Conservation (phyloP, 1,140 invertebrate genomes). For the Homalodisca vitripennis region DNA sequence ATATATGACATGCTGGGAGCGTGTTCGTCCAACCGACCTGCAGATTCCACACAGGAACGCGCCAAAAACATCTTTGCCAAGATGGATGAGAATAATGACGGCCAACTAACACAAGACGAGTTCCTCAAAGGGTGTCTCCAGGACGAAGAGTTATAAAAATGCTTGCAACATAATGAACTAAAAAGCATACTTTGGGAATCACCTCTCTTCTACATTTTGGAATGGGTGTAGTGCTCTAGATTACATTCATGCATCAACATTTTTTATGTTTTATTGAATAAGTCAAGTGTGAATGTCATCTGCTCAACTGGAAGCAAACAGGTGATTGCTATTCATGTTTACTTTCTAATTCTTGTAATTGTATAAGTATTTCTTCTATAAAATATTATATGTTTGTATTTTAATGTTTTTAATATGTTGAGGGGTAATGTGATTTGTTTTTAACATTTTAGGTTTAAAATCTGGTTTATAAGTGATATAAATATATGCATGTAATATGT, state of each 20-base stretch:
- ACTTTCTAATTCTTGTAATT: too few species aligned
- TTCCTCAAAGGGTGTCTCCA: conserved; percentile 98
- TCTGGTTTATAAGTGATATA: too few species aligned
- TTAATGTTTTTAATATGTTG: too few species aligned
- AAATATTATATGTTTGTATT: too few species aligned
- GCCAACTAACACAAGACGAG: conserved; percentile 96
- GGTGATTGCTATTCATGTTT: too few species aligned
- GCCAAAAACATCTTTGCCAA: conserved; percentile 99
- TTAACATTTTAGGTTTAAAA: too few species aligned
- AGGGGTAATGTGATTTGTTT: too few species aligned
- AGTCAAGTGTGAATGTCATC: too few species aligned
- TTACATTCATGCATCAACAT: not conserved
- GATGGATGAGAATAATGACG: conserved; percentile 99
- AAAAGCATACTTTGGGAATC: conserved; percentile 2
- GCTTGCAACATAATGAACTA: conserved; percentile 78
- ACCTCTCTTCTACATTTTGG: conserved; percentile 23
- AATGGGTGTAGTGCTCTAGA: conserved; percentile 16
- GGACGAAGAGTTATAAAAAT: conserved; percentile 95
- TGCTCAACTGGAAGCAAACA: too few species aligned
- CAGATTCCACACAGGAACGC: conserved; percentile 91
- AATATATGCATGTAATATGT: too few species aligned
- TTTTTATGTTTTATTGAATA: not conserved
- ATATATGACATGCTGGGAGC: conserved; percentile 99
- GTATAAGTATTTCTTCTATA: too few species aligned
- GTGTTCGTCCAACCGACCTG: conserved; percentile 88